Conservation (phyloP, 2,888 invertebrate species). For the Lasioglossum marginatum region DNA sequence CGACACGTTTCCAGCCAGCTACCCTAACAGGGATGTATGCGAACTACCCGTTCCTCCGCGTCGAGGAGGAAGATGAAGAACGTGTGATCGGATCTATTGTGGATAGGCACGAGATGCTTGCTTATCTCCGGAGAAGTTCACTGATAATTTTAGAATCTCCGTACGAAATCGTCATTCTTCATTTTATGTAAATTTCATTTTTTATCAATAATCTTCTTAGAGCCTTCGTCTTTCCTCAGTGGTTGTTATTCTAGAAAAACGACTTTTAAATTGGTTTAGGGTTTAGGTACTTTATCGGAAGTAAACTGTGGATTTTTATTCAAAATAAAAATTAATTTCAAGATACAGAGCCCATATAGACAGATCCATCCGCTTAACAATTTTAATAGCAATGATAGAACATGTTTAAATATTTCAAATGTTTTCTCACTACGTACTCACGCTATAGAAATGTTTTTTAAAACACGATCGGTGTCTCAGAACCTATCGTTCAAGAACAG, state of each 20-base stretch:
- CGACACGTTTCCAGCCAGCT: slow-evolving; percentile 51
- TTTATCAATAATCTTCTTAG: no score
- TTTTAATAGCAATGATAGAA: background rate
- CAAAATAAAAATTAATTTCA: background rate
- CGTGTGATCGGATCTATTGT: background rate
- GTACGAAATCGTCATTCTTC: no score
- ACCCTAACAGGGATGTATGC: slow-evolving; percentile 7
- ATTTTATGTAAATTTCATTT: no score
- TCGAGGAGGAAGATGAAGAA: background rate
- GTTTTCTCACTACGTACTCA: no score
- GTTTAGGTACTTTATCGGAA: no score
- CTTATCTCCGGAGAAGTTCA: background rate
- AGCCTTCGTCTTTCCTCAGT: no score
- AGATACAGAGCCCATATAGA: background rate
- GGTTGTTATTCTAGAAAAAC: background rate
- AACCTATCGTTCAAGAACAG: background rate
- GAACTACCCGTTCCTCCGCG: background rate
- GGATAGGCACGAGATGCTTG: background rate
- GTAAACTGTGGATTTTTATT: no score
- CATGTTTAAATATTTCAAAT: no score
- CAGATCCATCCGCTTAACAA: background rate
- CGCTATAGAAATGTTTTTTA: background rate
- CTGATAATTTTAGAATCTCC: background rate
- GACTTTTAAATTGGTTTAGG: background rate
- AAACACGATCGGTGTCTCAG: background rate